These are phyloP conservation scores for Xiphydria camelus DNA, from an alignment of 2,888 invertebrate genomes.

Conservation along the genomic window DNA sequence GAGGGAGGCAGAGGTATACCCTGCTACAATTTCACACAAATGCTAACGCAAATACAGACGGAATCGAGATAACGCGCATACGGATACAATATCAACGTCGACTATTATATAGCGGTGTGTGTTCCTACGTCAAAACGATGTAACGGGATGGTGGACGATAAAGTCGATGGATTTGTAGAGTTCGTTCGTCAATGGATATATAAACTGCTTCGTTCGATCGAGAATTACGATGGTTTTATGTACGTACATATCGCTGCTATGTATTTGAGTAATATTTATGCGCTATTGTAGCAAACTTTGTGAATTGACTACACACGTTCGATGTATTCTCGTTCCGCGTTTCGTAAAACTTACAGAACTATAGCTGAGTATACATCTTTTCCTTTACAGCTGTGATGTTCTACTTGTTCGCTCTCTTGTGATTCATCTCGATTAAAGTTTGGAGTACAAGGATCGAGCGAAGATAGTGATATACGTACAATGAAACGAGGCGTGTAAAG, in stretches of 20 bases:
- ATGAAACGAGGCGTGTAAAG: no score
- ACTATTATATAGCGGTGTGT: slow-evolving; percentile 5
- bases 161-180: slow-evolving; percentile 14
- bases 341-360: background rate
- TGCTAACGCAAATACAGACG: slow-evolving; percentile 13
- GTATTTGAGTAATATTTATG: slow-evolving; percentile 11
- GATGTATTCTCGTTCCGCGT: slow-evolving; percentile 2
- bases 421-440: no score
- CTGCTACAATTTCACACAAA: slow-evolving; percentile 9
- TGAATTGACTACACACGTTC: slow-evolving; percentile 7
- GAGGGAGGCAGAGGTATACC: slow-evolving; percentile 31
- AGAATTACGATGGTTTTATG: no score
- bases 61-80: slow-evolving; percentile 14
- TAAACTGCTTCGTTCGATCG: no score
- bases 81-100: slow-evolving; percentile 5
- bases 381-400: background rate
- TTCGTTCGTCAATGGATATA: no score
- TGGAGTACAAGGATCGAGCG: no score
- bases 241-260: background rate
- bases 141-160: slow-evolving; percentile 19
- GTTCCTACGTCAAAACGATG: slow-evolving; percentile 10
- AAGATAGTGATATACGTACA: no score
- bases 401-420: no score
- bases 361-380: background rate
- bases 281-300: slow-evolving; percentile 15